These are phyloP conservation scores for Noctilio leporinus DNA, from an alignment of 2,113 vertebrate species.

Conservation along the genomic window DNA sequence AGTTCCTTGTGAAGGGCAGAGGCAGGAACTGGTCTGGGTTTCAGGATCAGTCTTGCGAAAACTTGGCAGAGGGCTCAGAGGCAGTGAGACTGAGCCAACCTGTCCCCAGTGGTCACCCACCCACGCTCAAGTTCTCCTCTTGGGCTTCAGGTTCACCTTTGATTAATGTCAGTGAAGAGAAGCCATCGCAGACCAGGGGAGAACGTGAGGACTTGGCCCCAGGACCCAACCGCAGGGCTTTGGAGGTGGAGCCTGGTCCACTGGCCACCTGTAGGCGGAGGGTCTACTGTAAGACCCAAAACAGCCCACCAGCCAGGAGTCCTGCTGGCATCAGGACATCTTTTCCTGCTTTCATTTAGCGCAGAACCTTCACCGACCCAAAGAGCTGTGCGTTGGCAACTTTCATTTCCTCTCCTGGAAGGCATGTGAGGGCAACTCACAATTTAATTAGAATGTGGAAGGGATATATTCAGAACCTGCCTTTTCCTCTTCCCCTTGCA, in stretches of 20 bases:
- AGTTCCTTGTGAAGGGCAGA: not conserved
- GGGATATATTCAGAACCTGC: not conserved
- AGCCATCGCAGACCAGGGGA: not conserved
- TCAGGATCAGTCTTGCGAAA: not conserved
- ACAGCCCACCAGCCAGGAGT: rapidly evolving
- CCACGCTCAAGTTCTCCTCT: not conserved
- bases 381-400: not conserved
- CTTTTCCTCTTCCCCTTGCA: not conserved
- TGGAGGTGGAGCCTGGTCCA: rapidly evolving
- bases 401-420: not conserved
- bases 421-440: not conserved
- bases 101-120: not conserved
- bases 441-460: not conserved
- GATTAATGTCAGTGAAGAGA: not conserved
- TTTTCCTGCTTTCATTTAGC: not conserved
- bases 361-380: not conserved
- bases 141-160: not conserved
- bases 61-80: not conserved
- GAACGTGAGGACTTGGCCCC: not conserved
- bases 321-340: not conserved
- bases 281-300: too few species aligned
- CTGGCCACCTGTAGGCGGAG: not conserved
- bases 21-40: not conserved
- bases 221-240: not conserved
- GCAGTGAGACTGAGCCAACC: too few species aligned